Evolutionary conservation across 2,888 invertebrate genomes (phyloP).

Genomic region (Trissonchulus latispiculum): DNA sequence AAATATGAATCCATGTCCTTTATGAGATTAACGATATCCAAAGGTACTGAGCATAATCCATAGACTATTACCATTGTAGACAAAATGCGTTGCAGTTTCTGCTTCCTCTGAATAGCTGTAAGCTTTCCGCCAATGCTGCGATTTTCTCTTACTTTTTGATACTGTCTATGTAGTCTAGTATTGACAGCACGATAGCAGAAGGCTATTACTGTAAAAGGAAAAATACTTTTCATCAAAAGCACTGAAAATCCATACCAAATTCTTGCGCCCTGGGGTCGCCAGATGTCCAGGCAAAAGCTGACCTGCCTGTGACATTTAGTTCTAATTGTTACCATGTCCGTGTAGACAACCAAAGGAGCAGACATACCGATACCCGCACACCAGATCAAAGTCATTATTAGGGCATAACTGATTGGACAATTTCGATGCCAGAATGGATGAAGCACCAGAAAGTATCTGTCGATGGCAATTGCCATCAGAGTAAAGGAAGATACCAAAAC

Average conservation of each 20-base stretch:
- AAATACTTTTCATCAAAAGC: conserved; percentile 9
- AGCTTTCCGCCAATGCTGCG: background rate
- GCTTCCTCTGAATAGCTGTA: conserved; percentile 3
- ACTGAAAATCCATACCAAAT: background rate
- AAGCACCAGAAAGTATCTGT: conserved; percentile 4
- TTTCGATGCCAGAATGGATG: background rate
- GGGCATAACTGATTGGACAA: background rate
- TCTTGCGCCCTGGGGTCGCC: background rate
- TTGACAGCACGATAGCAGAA: background rate
- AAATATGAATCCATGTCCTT: conserved; percentile 1
- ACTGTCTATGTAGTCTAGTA: background rate
- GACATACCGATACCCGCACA: background rate
- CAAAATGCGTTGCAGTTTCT: conserved; percentile 11
- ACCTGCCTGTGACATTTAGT: background rate
- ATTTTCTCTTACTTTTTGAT: background rate
- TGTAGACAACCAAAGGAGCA: conserved; percentile 1
- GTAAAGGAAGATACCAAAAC: conserved; percentile 8
- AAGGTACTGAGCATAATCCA: conserved; percentile 1
- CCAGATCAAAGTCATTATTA: background rate
- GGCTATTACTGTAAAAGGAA: conserved; percentile 10
- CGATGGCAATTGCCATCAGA: conserved; percentile 13
- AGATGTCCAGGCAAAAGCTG: background rate
- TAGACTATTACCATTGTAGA: conserved; percentile 13
- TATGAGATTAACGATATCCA: background rate
- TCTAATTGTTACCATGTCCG: background rate